A percentile compares a stretch with the other conserved stretches of the same genome.
phyloP scores from a whole-genome alignment of 1,140 invertebrate genomes.

The Pristionchus pacificus region DNA sequence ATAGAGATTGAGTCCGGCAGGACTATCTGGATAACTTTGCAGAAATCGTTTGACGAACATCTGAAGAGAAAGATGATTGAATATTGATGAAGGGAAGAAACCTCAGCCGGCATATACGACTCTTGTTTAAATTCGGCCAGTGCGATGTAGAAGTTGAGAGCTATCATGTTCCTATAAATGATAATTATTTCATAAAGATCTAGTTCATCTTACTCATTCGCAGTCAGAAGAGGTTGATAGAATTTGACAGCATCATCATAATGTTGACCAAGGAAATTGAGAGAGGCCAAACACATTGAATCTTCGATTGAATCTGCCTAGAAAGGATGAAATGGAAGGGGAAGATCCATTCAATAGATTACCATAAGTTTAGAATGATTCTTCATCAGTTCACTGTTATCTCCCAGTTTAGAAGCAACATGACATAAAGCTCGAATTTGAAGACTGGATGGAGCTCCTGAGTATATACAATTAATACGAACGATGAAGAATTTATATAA shows the following conservation, averaged over 20 bases:
- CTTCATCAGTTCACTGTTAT: neutral
- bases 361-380: neutral
- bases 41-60: neutral
- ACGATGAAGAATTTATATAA: too few species aligned
- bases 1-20: conserved; percentile 58
- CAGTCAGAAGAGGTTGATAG: conserved; percentile 70
- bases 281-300: conserved; percentile 84
- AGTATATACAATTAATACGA: conserved; percentile 31
- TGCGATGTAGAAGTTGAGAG: conserved; percentile 93
- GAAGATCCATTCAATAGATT: neutral
- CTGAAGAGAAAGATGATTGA: neutral
- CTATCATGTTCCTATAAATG: conserved; percentile 75
- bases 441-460: conserved; percentile 42
- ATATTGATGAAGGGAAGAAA: neutral
- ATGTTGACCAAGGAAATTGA: conserved; percentile 88
- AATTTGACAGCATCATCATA: conserved; percentile 98
- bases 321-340: neutral
- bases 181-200: conserved; percentile 34
- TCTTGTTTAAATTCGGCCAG: conserved; percentile 96
- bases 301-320: conserved; percentile 84
- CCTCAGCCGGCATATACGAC: too few species aligned
- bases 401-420: conserved; percentile 58
- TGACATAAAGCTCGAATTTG: conserved; percentile 69
- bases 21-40: conserved; percentile 59
- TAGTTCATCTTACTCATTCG: too few species aligned